A percentile compares a stretch with the other conserved stretches of the same genome.
These are phyloP conservation scores for Xenentodon cancila DNA, from an alignment of 2,797 vertebrate species.

Conservation along the genomic window DNA sequence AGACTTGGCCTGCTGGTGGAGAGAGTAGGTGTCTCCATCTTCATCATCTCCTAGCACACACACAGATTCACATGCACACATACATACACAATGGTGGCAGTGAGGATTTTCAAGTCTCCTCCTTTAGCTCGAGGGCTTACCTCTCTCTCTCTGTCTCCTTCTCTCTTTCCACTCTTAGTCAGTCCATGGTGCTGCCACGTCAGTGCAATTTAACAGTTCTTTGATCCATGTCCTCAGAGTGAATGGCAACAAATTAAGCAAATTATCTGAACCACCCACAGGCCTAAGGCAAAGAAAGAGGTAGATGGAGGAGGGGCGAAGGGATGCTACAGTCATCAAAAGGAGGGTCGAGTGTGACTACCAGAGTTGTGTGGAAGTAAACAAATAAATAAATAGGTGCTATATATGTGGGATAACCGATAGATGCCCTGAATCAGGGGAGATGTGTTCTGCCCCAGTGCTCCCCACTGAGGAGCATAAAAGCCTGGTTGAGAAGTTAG, in stretches of 20 bases:
- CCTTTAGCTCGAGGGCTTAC: constrained; percentile 68
- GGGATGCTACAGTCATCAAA: constrained; percentile 63
- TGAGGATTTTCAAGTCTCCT: constrained; percentile 65
- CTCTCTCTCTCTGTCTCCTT: constrained; percentile 46
- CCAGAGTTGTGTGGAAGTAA: constrained; percentile 24
- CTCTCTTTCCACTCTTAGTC: constrained; percentile 55
- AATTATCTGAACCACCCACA: constrained; percentile 82
- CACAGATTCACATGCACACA: constrained; percentile 17
- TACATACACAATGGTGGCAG: constrained; percentile 34
- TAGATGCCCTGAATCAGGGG: constrained; percentile 48
- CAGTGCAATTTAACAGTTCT: constrained; percentile 83
- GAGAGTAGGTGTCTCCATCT: constrained; percentile 74
- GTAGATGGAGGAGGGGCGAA: constrained; percentile 47
- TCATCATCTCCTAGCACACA: constrained; percentile 41
- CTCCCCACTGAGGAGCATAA: constrained; percentile 37
- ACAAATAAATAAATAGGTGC: constrained; percentile 33
- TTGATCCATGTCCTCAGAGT: constrained; percentile 83
- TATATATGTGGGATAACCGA: constrained; percentile 38
- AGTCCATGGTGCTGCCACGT: constrained; percentile 71
- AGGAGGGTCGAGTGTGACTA: constrained; percentile 61
- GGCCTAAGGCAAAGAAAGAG: constrained; percentile 64
- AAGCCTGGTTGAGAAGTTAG: constrained; percentile 24
- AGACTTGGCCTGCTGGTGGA: constrained; percentile 65
- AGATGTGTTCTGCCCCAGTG: constrained; percentile 45
- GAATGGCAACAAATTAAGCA: constrained; percentile 84